Base-by-base conservation (phyloP, 2,113 vertebrate species). In the Pycnonotus jocosus region DNA sequence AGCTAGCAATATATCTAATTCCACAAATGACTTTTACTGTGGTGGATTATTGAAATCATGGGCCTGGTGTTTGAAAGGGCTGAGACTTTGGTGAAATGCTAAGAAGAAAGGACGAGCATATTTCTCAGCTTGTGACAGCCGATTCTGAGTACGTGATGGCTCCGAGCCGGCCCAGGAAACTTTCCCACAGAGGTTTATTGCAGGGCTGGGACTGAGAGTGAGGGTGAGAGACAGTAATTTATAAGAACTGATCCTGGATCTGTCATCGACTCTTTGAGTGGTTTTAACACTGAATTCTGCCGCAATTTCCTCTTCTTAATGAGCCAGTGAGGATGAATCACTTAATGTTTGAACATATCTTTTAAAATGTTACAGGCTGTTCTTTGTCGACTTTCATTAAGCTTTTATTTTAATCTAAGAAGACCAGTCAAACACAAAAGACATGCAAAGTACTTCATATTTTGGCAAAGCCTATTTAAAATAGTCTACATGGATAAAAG, bases 201-300 rank as follows among this genome's bases (percentile, higher is more conserved):
- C 82, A 95, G 90, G 68, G 24, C 86, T 97, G 87, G 85, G 92
- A 51, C 93, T 88, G 51, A 78, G 79, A 77, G 54, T 4, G 20
- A 92, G 83, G 73, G 78, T 79, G 86, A 94, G 85, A 97, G 93
- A 74, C 91, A 83, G 76, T 73, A 58, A 96, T 94, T 93, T 95
- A 70, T 90, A 85, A 95, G 71, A 82, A 87, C 96, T 77, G 87
- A 93, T 96, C 92, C 71, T 95, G 94, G 82, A 94, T 88, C 94
- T 92, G 76, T 95, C 96, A 90, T 86, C 85, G 79, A 77, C 61
- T 93, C 78, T 90, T 76, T 69, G 93, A 95, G 94, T 96, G 82
- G 71, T 93, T 93, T 97, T 96, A 95, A 96, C 92, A 82, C 85
- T 90, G 92, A 97, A 95, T 94, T 96, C 93, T 95, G 90, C 92